Conservation (phyloP, 2,797 vertebrate genomes). For the Paguma larvata region DNA sequence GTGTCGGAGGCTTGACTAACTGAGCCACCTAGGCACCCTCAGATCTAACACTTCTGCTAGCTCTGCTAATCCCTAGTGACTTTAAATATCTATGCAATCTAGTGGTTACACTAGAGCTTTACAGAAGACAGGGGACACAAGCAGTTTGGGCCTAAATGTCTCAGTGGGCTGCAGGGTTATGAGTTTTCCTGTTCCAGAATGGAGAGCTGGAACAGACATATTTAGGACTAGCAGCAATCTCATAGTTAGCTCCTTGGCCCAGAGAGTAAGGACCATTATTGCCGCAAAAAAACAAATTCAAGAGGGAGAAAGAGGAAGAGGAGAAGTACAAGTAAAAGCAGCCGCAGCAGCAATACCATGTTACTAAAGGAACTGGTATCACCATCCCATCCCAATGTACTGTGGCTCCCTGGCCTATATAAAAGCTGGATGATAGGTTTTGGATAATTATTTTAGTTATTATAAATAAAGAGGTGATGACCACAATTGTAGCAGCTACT, state of each 20-base stretch:
- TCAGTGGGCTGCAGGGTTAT: neutral
- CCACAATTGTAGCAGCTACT: neutral
- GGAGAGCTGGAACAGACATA: neutral
- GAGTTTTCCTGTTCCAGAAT: constrained; percentile 6
- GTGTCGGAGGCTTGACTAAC: too few species aligned
- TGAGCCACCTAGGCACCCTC: neutral
- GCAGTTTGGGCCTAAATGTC: neutral
- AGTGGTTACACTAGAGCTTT: neutral
- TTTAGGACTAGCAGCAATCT: constrained; percentile 1
- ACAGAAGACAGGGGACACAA: neutral
- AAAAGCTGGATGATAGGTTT: neutral
- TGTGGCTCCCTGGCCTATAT: neutral
- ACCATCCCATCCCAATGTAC: neutral
- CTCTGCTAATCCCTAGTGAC: neutral
- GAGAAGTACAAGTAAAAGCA: neutral
- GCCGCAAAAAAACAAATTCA: neutral
- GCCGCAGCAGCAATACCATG: neutral
- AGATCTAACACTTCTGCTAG: neutral
- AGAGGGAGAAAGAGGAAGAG: neutral
- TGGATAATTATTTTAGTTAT: neutral
- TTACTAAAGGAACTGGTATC: neutral
- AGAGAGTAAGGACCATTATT: neutral
- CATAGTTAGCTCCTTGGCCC: neutral
- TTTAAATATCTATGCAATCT: neutral
- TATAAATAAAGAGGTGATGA: neutral